phyloP scores from a whole-genome alignment of 2,113 vertebrate species.

The Oreotragus oreotragus region DNA sequence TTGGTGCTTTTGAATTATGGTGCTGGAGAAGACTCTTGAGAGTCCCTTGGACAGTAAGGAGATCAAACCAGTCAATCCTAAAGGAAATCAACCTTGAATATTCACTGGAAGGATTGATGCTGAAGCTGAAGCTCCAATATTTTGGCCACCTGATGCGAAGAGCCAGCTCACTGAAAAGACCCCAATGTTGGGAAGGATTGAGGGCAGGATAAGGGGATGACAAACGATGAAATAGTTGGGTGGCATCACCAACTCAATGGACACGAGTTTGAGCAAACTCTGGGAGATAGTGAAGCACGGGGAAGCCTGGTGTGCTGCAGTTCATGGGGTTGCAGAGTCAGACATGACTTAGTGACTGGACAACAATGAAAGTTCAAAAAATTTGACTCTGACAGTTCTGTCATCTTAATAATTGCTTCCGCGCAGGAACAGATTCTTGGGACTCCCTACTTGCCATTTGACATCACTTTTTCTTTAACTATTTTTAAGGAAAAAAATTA shows the following conservation, averaged over 20 bases:
- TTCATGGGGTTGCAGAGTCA: neutral
- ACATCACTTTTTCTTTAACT: neutral
- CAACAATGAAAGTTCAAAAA: neutral
- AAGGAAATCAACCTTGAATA: neutral
- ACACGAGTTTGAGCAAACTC: neutral
- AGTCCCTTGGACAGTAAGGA: neutral
- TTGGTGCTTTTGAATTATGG: neutral
- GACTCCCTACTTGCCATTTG: neutral
- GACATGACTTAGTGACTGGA: neutral
- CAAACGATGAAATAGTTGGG: neutral
- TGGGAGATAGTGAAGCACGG: neutral
- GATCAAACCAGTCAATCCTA: neutral
- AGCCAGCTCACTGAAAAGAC: neutral
- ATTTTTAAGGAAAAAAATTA: constrained; percentile 68
- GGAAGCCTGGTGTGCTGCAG: neutral
- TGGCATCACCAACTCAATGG: neutral
- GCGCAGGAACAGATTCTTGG: neutral
- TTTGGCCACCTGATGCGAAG: neutral
- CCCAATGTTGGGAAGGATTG: neutral
- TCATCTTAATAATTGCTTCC: neutral
- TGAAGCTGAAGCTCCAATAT: neutral
- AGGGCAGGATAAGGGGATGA: neutral
- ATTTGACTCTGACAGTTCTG: neutral
- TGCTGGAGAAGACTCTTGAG: neutral
- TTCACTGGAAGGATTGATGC: neutral